Conservation (phyloP, 2,888 invertebrate genomes). For the Drosophila anceps region DNA sequence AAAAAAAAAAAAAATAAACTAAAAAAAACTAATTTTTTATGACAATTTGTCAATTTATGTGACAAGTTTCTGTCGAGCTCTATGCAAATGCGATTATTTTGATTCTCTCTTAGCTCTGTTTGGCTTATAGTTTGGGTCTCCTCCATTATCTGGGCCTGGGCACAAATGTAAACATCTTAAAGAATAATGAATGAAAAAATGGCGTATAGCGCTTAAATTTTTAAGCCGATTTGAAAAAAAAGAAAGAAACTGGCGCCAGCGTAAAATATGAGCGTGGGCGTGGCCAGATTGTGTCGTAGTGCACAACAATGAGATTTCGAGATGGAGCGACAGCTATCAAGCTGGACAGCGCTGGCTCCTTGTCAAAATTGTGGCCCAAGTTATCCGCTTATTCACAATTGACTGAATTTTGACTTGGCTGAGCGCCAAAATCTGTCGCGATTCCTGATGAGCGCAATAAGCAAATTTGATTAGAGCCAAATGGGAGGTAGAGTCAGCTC, state of each 20-base stretch:
- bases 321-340: conserved; percentile 48
- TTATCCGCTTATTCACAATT: conserved; percentile 76
- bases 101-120: conserved; percentile 16
- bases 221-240: conserved; percentile 70
- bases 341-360: conserved; percentile 51
- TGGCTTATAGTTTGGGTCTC: conserved; percentile 13
- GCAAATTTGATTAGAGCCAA: conserved; percentile 52
- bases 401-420: conserved; percentile 59
- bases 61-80: conserved; percentile 18
- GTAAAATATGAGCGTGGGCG: conserved; percentile 46
- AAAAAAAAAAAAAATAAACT: neutral
- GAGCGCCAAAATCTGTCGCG: conserved; percentile 54
- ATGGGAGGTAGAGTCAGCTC: conserved; percentile 3
- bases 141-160: conserved; percentile 39
- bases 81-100: conserved; percentile 45
- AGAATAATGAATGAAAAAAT: conserved; percentile 65
- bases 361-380: conserved; percentile 51
- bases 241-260: conserved; percentile 73
- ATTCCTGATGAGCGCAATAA: conserved; percentile 50
- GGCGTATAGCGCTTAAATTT: conserved; percentile 59
- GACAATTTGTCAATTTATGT: conserved; percentile 19
- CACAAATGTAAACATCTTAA: conserved; percentile 67
- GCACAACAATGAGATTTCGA: conserved; percentile 52
- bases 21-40: neutral
- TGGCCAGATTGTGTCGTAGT: conserved; percentile 19